These are phyloP conservation scores for Cataglyphis livida DNA, from an alignment of 2,888 invertebrate species.

Conservation along the genomic window DNA sequence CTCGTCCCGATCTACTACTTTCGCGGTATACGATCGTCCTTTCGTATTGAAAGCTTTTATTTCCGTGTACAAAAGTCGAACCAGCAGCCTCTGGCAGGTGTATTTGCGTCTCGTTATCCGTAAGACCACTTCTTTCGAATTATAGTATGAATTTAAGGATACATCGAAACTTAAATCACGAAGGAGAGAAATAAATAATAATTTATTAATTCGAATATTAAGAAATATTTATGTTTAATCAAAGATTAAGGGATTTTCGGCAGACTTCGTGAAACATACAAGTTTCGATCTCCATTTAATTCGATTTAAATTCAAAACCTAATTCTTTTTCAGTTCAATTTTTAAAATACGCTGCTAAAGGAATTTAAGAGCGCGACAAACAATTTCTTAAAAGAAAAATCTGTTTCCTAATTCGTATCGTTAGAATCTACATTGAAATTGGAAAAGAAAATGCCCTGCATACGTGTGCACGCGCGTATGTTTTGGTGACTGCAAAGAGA, in stretches of 20 bases:
- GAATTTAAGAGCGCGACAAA: not conserved
- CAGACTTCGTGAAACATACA: not conserved
- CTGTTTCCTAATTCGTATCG: not conserved
- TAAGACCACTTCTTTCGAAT: slow-evolving; percentile 57
- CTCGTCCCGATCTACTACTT: slow-evolving; percentile 75
- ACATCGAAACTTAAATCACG: not conserved
- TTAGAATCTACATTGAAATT: not conserved
- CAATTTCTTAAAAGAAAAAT: not conserved
- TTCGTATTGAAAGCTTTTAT: slow-evolving; percentile 73
- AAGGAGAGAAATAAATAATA: not conserved
- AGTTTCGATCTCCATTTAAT: not conserved
- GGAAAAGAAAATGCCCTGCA: slow-evolving; percentile 12
- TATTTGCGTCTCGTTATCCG: slow-evolving; percentile 73
- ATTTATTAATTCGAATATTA: not conserved
- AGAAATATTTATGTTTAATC: not conserved
- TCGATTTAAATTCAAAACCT: not conserved
- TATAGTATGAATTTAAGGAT: not conserved
- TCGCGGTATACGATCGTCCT: slow-evolving; percentile 77
- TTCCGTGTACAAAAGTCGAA: slow-evolving; percentile 60
- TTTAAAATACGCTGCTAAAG: not conserved
- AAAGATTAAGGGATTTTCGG: not conserved
- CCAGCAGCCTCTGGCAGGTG: slow-evolving; percentile 66
- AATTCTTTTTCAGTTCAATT: not conserved
- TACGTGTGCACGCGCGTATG: slow-evolving; percentile 24
- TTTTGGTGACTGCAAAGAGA: slow-evolving; percentile 54